Evolutionary conservation across 2,888 invertebrate genomes (phyloP), one percentile per base, ranked within the genome.

Genomic region (Junonia oenone): DNA sequence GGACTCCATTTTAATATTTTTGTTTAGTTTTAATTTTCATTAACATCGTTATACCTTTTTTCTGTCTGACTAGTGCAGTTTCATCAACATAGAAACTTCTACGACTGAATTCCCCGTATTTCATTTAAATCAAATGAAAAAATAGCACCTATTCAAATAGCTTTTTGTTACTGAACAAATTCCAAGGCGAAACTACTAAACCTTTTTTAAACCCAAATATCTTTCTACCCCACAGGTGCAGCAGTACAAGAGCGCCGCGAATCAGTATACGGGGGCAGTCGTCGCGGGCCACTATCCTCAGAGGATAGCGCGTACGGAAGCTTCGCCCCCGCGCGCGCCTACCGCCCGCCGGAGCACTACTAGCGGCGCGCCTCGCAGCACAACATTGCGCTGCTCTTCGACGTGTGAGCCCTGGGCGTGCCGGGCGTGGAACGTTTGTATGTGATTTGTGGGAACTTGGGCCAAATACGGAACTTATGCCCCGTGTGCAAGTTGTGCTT

Each of bases 191-290:
- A n/a, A n/a, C n/a, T n/a, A n/a, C n/a, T n/a, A n/a, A n/a, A n/a
- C n/a, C n/a, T n/a, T n/a, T n/a, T n/a, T n/a, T n/a, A n/a, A n/a
- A n/a, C n/a, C n/a, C n/a, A n/a, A n/a, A n/a, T n/a, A n/a, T n/a
- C n/a, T n/a, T n/a, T n/a, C 37, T 2, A 4, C 8, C 17, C 38
- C 9, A 0, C 71, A 87, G 88, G 88, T 9, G 92, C 91, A 37
- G 85, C 81, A 65, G 81, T 82, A 29, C 83, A 83, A 66, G 91
- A 91, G 61, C 90, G 95, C 29, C 94, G 95, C 0, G 95, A 95
- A 68, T 95, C 95, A 0, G 92, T 95, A 78, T 96, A 96, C 65
- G 76, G 55, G 73, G 51, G 62, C 19, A 55, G 51, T 46, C 72
- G 70, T 68, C 75, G 69, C 58, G 68, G 72, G 52, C 54, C 59